Base-by-base conservation (phyloP, 2,888 invertebrate genomes). In the Encarsia formosa region DNA sequence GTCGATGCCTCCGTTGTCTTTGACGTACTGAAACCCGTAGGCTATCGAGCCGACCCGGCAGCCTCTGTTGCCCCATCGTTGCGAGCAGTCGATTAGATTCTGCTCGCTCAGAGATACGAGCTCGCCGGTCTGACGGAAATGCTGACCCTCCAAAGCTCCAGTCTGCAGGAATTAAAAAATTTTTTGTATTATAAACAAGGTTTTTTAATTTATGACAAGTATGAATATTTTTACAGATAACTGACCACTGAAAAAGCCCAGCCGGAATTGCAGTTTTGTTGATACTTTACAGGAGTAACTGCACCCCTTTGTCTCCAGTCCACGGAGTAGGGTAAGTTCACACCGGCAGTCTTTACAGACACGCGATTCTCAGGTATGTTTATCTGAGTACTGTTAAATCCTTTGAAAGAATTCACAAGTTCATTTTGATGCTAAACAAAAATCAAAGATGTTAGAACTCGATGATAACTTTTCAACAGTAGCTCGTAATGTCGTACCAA, bases 101-200 rank as follows among this genome's bases (percentile, higher is more conserved):
- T n/a, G 94, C 77, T 95, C 94, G 60, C 91, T 92, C 16, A 95
- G 81, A 1, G 92, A 91, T 23, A 91, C 81, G 49, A 95, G 78
- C 60, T 78, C 79, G 13, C 87, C 87, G n/a, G 79, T 78, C 75
- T 85, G 83, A 60, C 91, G 84, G 81, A 83, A 93, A 75, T 93
- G 87, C 75, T 93, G 93, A 1, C 87, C 93, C 77, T 94, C 94
- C 13, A 94, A 75, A 0, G 92, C 77, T 15, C 93, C 96, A 43
- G 94, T 95, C 85, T 91, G 70, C 34, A 5, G 11, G 11, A 26
- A 8, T 26, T 26, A 5, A 26, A 8, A 8, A 11, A 11, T 26
- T 26, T 26, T 8, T 11, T 26, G 5, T 8, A 8, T 26, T 26
- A 8, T 26, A 22, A 22, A 0, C 26, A 11, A 11, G 26, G 26